Evolutionary conservation across 37 sponge, comb jelly and placozoan genomes (phyloP).

Genomic region (Halisarca cf. caerulea): DNA sequence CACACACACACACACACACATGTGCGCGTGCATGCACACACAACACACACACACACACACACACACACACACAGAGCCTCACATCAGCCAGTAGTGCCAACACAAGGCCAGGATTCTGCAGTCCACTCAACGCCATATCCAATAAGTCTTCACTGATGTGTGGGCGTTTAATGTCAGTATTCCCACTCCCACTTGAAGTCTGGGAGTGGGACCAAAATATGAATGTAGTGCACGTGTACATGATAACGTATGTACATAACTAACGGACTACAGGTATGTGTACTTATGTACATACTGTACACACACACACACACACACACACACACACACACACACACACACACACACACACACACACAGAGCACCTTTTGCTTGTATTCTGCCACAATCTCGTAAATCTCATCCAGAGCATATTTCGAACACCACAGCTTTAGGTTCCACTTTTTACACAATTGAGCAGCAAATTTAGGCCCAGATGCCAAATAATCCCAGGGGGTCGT

Average conservation of each 20-base stretch:
- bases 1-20: too few relatives aligned
- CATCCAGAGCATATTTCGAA: constrained; percentile 57
- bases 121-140: not conserved
- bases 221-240: too few relatives aligned
- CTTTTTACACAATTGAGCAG: constrained; percentile 51
- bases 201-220: not conserved
- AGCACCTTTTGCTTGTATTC: not conserved
- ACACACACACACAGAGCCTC: too few relatives aligned
- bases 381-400: constrained; percentile 19
- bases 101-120: constrained; percentile 50
- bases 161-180: not conserved
- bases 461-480: constrained; percentile 34
- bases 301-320: not conserved
- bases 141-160: not conserved
- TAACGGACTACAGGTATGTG: too few relatives aligned
- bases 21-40: too few relatives aligned
- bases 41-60: too few relatives aligned
- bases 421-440: constrained; percentile 58
- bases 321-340: too few relatives aligned
- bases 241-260: too few relatives aligned
- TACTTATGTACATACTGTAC: too few relatives aligned
- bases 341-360: too few relatives aligned
- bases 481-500: constrained; percentile 60
- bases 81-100: constrained; percentile 55
- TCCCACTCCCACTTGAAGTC: not conserved